Evolutionary conservation across 30 jellyfish, hydroid and myxozoan species (phyloP).

Genomic region (Sanderia malayensis): DNA sequence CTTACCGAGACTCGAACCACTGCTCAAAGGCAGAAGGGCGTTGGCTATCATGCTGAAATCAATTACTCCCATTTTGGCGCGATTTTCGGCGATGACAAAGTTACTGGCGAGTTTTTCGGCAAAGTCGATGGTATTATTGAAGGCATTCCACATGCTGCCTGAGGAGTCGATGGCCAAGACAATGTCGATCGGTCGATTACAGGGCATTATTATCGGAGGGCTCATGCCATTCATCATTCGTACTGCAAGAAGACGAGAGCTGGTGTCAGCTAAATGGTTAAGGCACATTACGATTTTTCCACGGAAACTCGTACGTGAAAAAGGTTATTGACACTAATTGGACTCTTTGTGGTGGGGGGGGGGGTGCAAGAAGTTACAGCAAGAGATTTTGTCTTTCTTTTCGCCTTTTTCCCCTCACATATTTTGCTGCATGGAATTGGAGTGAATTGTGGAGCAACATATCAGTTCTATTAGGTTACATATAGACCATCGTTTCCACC

Average conservation of each 20-base stretch:
- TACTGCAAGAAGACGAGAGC: too few species aligned
- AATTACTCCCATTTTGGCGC: constrained; percentile 75
- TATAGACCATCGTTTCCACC: too few species aligned
- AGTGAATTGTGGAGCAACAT: too few species aligned
- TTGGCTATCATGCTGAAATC: constrained; percentile 93
- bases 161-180: constrained; percentile 82
- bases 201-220: not conserved
- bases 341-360: too few species aligned
- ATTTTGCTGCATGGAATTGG: not conserved
- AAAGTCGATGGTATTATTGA: constrained; percentile 76
- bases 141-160: constrained; percentile 65
- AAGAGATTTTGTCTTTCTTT: too few species aligned
- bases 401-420: not conserved
- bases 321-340: too few species aligned
- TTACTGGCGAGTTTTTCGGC: constrained; percentile 58
- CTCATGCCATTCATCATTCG: not conserved
- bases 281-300: too few species aligned
- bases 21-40: constrained; percentile 64
- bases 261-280: too few species aligned
- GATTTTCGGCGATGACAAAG: constrained; percentile 61
- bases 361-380: too few species aligned
- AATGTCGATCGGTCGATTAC: constrained; percentile 61
- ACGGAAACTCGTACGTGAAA: too few species aligned
- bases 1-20: constrained; percentile 62
- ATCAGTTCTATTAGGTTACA: too few species aligned